These are phyloP conservation scores for Numenius phaeopus DNA, from an alignment of 2,797 vertebrate genomes.

Conservation along the genomic window DNA sequence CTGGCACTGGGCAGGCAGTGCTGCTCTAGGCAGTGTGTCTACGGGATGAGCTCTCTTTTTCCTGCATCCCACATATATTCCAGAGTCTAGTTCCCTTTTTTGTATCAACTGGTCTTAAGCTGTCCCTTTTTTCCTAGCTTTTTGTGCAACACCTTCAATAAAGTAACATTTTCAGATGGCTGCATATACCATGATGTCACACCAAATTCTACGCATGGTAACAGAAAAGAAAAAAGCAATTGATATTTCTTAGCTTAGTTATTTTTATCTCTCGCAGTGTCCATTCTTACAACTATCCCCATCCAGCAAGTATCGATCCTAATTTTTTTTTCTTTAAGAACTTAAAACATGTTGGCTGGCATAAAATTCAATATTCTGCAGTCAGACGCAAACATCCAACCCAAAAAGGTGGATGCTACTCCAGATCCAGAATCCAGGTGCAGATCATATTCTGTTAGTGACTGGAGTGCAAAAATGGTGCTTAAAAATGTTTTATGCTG, in stretches of 20 bases:
- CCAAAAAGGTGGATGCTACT: neutral
- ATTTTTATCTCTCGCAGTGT: neutral
- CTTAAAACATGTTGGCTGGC: neutral
- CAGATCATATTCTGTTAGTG: neutral
- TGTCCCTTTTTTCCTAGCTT: neutral
- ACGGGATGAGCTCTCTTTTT: neutral
- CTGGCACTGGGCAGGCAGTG: neutral
- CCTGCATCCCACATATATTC: neutral
- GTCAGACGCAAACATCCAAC: neutral
- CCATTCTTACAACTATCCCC: neutral
- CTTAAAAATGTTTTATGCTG: neutral
- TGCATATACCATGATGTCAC: neutral
- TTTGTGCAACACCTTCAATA: neutral
- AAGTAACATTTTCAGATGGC: neutral
- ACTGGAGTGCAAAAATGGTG: neutral
- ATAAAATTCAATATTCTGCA: neutral
- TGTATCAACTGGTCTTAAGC: neutral
- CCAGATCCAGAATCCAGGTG: neutral
- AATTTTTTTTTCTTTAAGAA: neutral
- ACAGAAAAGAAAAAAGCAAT: neutral
- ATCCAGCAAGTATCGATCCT: neutral
- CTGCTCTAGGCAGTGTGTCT: fast-evolving
- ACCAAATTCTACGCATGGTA: neutral
- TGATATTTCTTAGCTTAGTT: neutral
- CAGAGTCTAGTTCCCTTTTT: neutral